Base-by-base conservation (phyloP, 2,797 vertebrate species). In the Acanthurus tractus region DNA sequence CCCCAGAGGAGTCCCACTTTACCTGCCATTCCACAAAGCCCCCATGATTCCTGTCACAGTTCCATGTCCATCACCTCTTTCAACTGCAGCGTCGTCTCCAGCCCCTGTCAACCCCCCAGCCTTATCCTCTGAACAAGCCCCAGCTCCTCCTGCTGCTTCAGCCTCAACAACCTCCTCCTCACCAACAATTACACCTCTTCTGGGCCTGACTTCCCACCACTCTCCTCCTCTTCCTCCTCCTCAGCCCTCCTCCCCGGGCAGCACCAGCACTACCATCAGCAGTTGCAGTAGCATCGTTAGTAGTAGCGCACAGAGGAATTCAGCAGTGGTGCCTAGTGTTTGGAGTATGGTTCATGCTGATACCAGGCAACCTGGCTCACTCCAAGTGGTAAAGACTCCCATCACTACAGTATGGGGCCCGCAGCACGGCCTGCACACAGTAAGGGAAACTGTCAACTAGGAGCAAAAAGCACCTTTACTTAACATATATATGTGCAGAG, bases 361-460 rank as follows among this genome's bases (percentile, higher is more conserved):
- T 22, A 59, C 82, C 56, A 89, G 91, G 64, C 90, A 93, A 61
- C 29, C 88, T 18, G 75, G 79, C 13, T 76, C 89, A 49, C 79
- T 90, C 13, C 87, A 89, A 18, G 91, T 89, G 44, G 87, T 90
- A 0, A 88, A 92, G 46, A 82, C 87, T 38, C 88, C 93, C 12
- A 89, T 94, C 22, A 34, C 86, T 4, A 78, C 91, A 2, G 87
- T 90, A 23, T 96, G 95, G 95, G 92, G 91, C 36, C 81, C 89
- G 0, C 92, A 94, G 76, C 94, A 92, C 75, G 77, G 82, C 29
- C 86, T 92, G 82, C 93, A 91, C 54, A 74, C 93, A 9, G 89
- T 95, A 66, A 94, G 91, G n/a, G 93, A 95, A 83, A 81, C 92
- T 12, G 94, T 95, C 22, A 95, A 95, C 78, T 96, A 91, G 77